Percentiles rank a stretch among this genome's conserved stretches.
These are phyloP conservation scores for Albula goreensis DNA, from an alignment of 2,113 vertebrate species.

Conservation along the genomic window DNA sequence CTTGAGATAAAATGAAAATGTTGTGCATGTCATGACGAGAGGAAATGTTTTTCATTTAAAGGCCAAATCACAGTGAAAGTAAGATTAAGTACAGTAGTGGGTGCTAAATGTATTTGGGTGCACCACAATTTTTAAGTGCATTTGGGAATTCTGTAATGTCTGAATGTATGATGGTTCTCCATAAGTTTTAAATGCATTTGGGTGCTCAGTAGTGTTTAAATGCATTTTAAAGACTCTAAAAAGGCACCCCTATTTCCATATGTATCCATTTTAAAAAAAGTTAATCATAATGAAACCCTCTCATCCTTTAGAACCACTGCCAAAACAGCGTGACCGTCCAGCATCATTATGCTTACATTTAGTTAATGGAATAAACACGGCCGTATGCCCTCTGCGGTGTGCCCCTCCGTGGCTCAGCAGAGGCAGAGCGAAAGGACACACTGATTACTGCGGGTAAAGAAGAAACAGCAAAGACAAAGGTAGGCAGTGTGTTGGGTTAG, in stretches of 20 bases:
- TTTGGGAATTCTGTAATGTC: neutral
- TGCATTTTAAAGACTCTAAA: neutral
- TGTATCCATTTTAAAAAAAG: neutral
- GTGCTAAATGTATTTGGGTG: neutral
- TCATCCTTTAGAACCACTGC: neutral
- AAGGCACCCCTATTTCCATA: neutral
- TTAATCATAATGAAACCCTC: neutral
- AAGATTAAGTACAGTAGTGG: neutral
- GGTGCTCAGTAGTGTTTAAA: neutral
- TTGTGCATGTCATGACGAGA: neutral
- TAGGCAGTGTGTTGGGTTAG: conserved; percentile 14
- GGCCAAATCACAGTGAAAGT: neutral
- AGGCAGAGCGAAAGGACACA: neutral
- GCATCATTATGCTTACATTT: neutral
- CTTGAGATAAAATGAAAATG: neutral
- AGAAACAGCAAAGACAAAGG: conserved; percentile 10
- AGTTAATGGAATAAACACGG: neutral
- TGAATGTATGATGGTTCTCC: neutral
- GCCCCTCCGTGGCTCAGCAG: neutral
- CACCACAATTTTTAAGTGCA: neutral
- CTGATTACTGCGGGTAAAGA: neutral
- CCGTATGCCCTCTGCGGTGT: neutral
- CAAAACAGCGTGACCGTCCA: neutral
- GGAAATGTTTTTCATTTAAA: neutral
- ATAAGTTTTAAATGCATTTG: neutral